phyloP scores from a whole-genome alignment of 92 coral and sea anemone genomes.

The Paramuricea clavata region DNA sequence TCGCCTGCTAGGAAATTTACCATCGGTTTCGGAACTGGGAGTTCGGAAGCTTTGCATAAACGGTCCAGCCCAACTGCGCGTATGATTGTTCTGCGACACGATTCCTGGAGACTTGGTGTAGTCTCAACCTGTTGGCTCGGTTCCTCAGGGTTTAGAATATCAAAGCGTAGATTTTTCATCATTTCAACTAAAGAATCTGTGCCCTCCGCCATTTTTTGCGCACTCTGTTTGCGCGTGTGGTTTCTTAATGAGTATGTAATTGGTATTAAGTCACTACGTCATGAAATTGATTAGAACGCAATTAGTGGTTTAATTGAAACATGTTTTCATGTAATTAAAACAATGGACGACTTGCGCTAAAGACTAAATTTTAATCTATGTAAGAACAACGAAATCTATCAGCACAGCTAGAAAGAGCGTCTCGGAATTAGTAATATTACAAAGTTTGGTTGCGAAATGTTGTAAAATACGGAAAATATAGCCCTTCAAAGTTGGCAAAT shows the following conservation, averaged over 20 bases:
- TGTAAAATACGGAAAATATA: background rate
- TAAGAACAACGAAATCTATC: no score
- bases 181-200: constrained; percentile 78
- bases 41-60: constrained; percentile 84
- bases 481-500: no score
- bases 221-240: background rate
- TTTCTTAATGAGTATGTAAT: background rate
- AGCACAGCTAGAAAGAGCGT: no score
- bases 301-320: background rate
- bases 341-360: no score
- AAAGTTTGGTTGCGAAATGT: background rate
- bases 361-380: no score
- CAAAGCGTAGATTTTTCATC: constrained; percentile 72
- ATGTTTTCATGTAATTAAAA: background rate
- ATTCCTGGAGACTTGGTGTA: constrained; percentile 79
- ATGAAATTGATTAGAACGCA: constrained; percentile 4
- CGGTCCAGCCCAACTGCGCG: constrained; percentile 91
- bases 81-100: constrained; percentile 83
- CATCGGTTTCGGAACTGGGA: constrained; percentile 91
- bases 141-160: constrained; percentile 78
- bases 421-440: no score
- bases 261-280: background rate
- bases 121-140: constrained; percentile 53
- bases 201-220: constrained; percentile 78
- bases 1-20: constrained; percentile 84